Base-by-base conservation (phyloP, 2,888 invertebrate species). In the Tigriopus californicus region DNA sequence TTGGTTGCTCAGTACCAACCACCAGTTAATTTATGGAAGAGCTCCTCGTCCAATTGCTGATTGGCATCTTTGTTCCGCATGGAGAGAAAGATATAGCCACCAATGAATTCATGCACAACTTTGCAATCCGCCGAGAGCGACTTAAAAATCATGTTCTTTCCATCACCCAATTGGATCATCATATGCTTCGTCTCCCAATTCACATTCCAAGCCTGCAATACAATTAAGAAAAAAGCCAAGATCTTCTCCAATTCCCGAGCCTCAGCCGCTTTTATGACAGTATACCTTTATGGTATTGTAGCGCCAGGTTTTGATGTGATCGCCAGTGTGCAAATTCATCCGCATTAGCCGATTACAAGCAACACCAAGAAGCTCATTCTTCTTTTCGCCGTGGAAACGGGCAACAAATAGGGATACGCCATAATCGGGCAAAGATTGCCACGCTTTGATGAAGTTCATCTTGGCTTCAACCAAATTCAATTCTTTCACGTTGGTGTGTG, bases 111-210 rank as follows among this genome's bases (percentile, higher is more conserved):
- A 72, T 97, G 97, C 5, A 95, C 85, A 0, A 95, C 92, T 75
- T 98, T 98, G 71, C 97, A 98, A 71, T 97, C 97, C 0, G 95
- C 92, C 1, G 94, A 94, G 61, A 86, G 80, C 60, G 90, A 90
- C 53, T 87, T 24, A 40, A 98, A 98, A 62, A 90, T 82, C 15
- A 92, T 85, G 69, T 85, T 86, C 44, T 48, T 70, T 66, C 85
- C 92, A 65, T 92, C 91, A 2, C 49, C 58, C 10, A 95, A 91
- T 70, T 95, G 92, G 12, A 95, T 86, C 85, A 90, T 90, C 83
- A 98, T 89, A 72, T 90, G 87, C 69, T 91, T 89, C 49, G 92
- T 89, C 71, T 98, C 95, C 98, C 98, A 98, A 73, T 99, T 99
- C 1, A 98, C 95, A 71, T 95, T 95, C 98, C 98, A 98, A 40